Percentiles rank a stretch among this genome's conserved stretches.
These are phyloP conservation scores for Prunella strophiata DNA, from an alignment of 2,797 vertebrate genomes.

Conservation along the genomic window DNA sequence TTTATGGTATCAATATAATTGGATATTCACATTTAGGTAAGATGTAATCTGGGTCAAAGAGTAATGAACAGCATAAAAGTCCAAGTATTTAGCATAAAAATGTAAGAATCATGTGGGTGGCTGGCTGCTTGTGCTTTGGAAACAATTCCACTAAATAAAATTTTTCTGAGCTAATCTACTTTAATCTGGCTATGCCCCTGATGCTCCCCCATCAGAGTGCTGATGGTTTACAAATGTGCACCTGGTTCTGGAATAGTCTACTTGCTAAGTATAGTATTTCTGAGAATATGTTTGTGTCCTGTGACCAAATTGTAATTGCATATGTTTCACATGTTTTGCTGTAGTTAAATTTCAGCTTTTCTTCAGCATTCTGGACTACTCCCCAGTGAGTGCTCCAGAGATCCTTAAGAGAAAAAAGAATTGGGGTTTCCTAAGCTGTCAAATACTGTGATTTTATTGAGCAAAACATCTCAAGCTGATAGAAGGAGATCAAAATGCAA, in stretches of 20 bases:
- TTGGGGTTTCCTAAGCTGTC: neutral
- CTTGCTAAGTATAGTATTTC: neutral
- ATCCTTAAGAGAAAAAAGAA: neutral
- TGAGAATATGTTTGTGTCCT: neutral
- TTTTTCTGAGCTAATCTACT: neutral
- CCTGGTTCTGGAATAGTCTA: neutral
- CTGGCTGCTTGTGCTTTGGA: neutral
- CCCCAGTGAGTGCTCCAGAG: neutral
- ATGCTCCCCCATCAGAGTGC: neutral
- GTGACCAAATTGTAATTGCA: neutral
- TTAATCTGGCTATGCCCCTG: neutral
- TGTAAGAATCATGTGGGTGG: neutral
- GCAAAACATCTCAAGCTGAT: neutral
- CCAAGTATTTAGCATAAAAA: neutral
- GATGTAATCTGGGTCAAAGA: neutral
- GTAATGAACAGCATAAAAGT: neutral
- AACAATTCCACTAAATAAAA: neutral
- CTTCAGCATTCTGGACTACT: neutral
- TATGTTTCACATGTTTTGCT: neutral
- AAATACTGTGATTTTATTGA: neutral
- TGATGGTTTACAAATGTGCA: neutral
- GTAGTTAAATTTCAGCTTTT: neutral
- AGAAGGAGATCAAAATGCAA: neutral
- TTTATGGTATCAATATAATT: neutral
- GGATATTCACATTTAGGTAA: neutral